A percentile compares a stretch with the other conserved stretches of the same genome.
phyloP scores from a whole-genome alignment of 2,797 vertebrate genomes.

The Gambelia wislizenii region DNA sequence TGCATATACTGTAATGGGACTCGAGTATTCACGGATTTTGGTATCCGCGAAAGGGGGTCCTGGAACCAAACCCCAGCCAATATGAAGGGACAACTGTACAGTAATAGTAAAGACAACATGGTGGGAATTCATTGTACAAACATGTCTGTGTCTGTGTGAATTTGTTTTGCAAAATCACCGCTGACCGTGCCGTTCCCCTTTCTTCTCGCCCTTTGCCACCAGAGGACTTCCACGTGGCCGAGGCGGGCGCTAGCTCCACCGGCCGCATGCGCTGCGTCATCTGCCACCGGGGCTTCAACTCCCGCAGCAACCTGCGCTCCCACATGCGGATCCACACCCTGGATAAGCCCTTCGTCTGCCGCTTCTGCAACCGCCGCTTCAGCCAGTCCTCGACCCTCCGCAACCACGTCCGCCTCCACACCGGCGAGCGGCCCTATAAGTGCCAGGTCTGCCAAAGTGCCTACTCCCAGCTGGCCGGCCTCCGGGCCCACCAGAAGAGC shows the following conservation, averaged over 20 bases:
- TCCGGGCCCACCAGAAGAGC: slow-evolving; percentile 97
- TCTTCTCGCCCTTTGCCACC: neutral
- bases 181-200: rapidly evolving
- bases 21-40: too few species aligned
- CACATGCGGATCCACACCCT: slow-evolving; percentile 99
- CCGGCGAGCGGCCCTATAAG: slow-evolving; percentile 96
- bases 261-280: slow-evolving; percentile 97
- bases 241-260: slow-evolving; percentile 80
- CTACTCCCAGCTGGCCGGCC: slow-evolving; percentile 95
- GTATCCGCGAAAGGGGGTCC: too few species aligned
- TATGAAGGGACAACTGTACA: neutral
- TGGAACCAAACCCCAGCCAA: too few species aligned
- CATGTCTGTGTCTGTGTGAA: too few species aligned
- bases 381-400: slow-evolving; percentile 97
- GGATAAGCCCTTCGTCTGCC: slow-evolving; percentile 98
- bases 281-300: slow-evolving; percentile 98
- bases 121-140: neutral
- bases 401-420: slow-evolving; percentile 97
- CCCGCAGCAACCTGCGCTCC: slow-evolving; percentile 97
- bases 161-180: too few species aligned
- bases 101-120: neutral
- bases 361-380: slow-evolving; percentile 98
- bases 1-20: too few species aligned
- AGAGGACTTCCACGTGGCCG: slow-evolving; percentile 89
- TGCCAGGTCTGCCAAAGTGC: slow-evolving; percentile 98